A percentile compares a stretch with the other conserved stretches of the same genome.
Conservation (phyloP, 2,888 invertebrate species). For the Machimus rusticus region DNA sequence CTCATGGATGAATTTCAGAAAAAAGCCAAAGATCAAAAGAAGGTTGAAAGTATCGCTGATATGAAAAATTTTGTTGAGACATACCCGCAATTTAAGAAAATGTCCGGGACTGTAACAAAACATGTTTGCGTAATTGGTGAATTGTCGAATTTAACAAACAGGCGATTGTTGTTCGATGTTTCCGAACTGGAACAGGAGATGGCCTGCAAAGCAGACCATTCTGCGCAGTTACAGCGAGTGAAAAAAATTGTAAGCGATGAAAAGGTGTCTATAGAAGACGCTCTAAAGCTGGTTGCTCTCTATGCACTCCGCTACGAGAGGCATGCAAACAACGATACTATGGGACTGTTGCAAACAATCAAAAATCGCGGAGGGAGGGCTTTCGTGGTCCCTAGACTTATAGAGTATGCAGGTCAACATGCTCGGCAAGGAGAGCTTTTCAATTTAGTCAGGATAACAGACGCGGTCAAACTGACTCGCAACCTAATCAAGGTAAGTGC, state of each 20-base stretch:
- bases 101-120: conserved; percentile 95
- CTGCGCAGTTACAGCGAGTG: conserved; percentile 79
- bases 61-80: conserved; percentile 99
- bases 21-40: conserved; percentile 94
- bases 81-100: conserved; percentile 97
- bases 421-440: conserved; percentile 84
- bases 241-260: conserved; percentile 80
- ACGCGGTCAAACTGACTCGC: conserved; percentile 79
- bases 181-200: conserved; percentile 94
- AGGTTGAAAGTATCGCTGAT: conserved; percentile 97
- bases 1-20: conserved; percentile 98
- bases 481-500: conserved; percentile 57
- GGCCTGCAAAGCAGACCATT: conserved; percentile 86
- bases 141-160: conserved; percentile 83
- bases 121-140: conserved; percentile 98
- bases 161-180: conserved; percentile 82
- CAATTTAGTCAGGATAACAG: conserved; percentile 89
- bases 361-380: conserved; percentile 77
- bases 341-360: conserved; percentile 76
- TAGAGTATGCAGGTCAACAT: conserved; percentile 87
- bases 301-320: conserved; percentile 95
- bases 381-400: conserved; percentile 68
- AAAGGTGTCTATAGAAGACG: conserved; percentile 78
- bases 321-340: conserved; percentile 83
- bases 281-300: conserved; percentile 85